phyloP scores from a whole-genome alignment of 1,140 invertebrate genomes.

The Diachasmimorpha longicaudata region DNA sequence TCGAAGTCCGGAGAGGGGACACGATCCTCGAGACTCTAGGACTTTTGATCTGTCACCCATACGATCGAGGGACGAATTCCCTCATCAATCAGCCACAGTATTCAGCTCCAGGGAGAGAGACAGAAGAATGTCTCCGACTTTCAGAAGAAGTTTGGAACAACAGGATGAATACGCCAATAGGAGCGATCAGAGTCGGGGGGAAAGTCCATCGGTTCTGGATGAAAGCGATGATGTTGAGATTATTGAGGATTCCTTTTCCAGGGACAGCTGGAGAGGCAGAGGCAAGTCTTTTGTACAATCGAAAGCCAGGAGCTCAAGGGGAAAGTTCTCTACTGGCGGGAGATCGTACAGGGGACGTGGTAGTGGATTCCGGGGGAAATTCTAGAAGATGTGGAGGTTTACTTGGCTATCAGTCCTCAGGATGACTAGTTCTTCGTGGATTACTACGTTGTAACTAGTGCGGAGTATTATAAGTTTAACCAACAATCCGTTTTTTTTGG shows the following conservation, averaged over 20 bases:
- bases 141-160: constrained; percentile 32
- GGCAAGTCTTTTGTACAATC: constrained; percentile 26
- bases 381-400: constrained; percentile 24
- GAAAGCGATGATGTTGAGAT: constrained; percentile 42
- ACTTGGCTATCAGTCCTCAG: too few species aligned
- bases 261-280: constrained; percentile 37
- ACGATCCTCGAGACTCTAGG: constrained; percentile 31
- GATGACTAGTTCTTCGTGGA: too few species aligned
- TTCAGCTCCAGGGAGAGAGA: constrained; percentile 15
- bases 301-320: constrained; percentile 36
- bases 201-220: constrained; percentile 45
- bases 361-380: constrained; percentile 40
- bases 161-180: constrained; percentile 41
- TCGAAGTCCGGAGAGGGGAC: constrained; percentile 13
- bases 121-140: constrained; percentile 36
- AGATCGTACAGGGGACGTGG: constrained; percentile 39
- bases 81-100: constrained; percentile 29
- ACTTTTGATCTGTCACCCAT: constrained; percentile 28
- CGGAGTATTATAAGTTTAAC: too few species aligned
- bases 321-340: constrained; percentile 34
- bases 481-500: too few species aligned
- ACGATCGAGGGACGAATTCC: constrained; percentile 34
- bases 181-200: constrained; percentile 43
- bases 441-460: too few species aligned
- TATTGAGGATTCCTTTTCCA: constrained; percentile 35